Conservation (phyloP, 2,113 vertebrate genomes). For the Crotalus tigris region DNA sequence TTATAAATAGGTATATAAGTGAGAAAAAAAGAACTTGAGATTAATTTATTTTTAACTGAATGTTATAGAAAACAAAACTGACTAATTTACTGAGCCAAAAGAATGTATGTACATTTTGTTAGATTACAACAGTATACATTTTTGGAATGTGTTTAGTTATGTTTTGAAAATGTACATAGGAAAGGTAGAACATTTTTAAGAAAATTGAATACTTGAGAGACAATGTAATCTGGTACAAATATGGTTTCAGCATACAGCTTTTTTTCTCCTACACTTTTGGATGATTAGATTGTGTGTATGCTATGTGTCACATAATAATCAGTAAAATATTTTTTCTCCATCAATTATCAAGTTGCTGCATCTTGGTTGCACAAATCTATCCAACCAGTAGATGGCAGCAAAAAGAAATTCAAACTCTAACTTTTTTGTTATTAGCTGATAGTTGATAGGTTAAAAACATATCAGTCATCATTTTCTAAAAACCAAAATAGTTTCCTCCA, state of each 20-base stretch:
- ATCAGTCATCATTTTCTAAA: not conserved
- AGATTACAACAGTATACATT: not conserved
- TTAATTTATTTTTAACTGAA: not conserved
- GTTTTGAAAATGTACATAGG: not conserved
- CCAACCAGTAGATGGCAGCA: not conserved
- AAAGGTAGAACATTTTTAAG: not conserved
- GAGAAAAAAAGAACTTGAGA: not conserved
- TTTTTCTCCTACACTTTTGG: not conserved
- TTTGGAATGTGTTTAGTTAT: not conserved
- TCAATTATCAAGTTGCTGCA: not conserved
- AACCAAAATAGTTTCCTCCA: not conserved
- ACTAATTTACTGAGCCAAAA: not conserved
- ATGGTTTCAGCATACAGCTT: not conserved
- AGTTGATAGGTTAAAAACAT: not conserved
- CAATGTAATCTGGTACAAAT: not conserved
- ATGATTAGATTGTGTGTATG: not conserved
- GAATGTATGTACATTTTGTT: not conserved
- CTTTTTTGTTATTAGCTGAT: not conserved
- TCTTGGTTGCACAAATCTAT: not conserved
- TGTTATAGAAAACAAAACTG: not conserved
- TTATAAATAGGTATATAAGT: not conserved
- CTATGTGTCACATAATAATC: not conserved
- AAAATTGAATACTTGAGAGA: not conserved
- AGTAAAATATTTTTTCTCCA: not conserved
- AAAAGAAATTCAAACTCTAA: not conserved